Percentiles rank a stretch among this genome's conserved stretches.
These are phyloP conservation scores for Sitophilus oryzae DNA, from an alignment of 1,140 invertebrate species.

Conservation along the genomic window DNA sequence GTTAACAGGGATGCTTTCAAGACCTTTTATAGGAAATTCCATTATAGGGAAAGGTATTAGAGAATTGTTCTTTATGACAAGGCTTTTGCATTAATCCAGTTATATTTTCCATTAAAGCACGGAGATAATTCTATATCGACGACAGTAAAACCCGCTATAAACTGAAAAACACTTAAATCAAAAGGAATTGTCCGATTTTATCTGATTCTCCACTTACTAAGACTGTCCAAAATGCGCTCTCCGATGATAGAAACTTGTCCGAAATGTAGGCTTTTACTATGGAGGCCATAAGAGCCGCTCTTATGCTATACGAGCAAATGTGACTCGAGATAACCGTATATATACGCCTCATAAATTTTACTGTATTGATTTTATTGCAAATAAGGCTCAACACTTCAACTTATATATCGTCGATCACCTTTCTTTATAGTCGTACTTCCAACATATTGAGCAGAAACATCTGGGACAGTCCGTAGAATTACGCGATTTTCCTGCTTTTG, in stretches of 20 bases:
- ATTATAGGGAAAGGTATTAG: too few relatives aligned
- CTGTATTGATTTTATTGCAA: conserved; percentile 38
- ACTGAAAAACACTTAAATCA: conserved; percentile 9
- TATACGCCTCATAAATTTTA: conserved; percentile 34
- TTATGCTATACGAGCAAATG: conserved; percentile 17
- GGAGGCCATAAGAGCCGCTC: conserved; percentile 23
- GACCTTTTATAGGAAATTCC: too few relatives aligned
- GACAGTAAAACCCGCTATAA: neutral
- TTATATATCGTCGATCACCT: conserved; percentile 5
- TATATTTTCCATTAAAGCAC: too few relatives aligned
- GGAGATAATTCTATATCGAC: too few relatives aligned
- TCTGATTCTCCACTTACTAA: conserved; percentile 14
- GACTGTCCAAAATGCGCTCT: neutral
- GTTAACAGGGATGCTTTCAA: too few relatives aligned
- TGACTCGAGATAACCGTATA: conserved; percentile 25
- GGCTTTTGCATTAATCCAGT: too few relatives aligned
- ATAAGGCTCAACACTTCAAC: conserved; percentile 27
- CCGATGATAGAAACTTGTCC: conserved; percentile 15
- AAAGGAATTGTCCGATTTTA: conserved; percentile 9
- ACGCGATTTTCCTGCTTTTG: too few relatives aligned
- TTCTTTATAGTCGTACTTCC: conserved; percentile 2
- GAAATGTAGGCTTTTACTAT: conserved; percentile 26
- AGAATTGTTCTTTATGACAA: too few relatives aligned
- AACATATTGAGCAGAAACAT: neutral
- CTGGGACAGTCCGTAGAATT: too few relatives aligned